Percentiles rank a stretch among this genome's conserved stretches.
phyloP scores from a whole-genome alignment of 2,888 invertebrate genomes.

The Heliconius ethilla region DNA sequence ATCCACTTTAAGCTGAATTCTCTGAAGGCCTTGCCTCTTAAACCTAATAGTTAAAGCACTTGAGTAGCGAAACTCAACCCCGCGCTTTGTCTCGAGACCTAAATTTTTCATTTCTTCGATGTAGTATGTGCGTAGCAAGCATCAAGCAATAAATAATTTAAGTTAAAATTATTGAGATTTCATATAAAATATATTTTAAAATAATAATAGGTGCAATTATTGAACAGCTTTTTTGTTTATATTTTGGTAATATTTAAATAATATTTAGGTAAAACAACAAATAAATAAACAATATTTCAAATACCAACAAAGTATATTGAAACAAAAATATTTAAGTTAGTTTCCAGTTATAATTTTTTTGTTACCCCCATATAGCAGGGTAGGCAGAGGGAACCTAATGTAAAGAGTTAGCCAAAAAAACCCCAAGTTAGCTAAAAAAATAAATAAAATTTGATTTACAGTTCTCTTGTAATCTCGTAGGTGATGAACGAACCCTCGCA shows the following conservation, averaged over 20 bases:
- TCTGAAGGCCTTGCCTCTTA: too few relatives aligned
- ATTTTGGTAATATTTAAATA: neutral
- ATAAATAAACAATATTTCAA: neutral
- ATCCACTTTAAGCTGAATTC: too few relatives aligned
- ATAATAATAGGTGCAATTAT: neutral
- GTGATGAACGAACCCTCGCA: slow-evolving; percentile 20
- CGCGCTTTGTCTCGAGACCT: too few relatives aligned
- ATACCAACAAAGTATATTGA: neutral
- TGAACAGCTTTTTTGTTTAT: neutral
- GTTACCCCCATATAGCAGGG: too few relatives aligned
- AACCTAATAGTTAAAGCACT: too few relatives aligned
- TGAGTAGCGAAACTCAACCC: too few relatives aligned
- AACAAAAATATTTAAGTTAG: neutral
- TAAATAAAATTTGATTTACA: slow-evolving; percentile 23
- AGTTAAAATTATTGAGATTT: neutral
- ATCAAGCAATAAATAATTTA: neutral
- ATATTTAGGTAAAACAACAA: neutral
- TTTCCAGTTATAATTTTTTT: neutral
- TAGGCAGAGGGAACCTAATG: too few relatives aligned
- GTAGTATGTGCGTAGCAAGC: neutral
- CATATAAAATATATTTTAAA: neutral
- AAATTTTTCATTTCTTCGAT: too few relatives aligned
- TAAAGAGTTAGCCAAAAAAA: too few relatives aligned
- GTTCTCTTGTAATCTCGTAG: slow-evolving; percentile 24
- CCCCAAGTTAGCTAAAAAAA: neutral